Conservation (phyloP, 1,140 invertebrate species). For the Trachymyrmex septentrionalis region DNA sequence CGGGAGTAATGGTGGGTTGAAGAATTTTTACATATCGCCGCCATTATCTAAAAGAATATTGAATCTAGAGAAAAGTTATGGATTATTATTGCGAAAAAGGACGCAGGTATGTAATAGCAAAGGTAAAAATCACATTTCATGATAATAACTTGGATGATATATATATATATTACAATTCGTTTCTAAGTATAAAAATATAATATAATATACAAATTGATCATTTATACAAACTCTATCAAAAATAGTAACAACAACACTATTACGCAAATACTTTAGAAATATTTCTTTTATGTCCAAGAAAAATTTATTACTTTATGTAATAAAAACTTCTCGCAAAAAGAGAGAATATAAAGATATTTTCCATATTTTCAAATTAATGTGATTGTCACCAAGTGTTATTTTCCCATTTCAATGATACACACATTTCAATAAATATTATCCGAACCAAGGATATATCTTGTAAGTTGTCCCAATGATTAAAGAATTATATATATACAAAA, state of each 20-base stretch:
- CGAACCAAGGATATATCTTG: constrained; percentile 16
- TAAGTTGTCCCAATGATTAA: not conserved
- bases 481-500: constrained; percentile 3
- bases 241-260: constrained; percentile 22
- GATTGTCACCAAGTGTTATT: not conserved
- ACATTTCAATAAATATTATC: constrained; percentile 30
- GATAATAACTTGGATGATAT: not conserved
- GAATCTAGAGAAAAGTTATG: not conserved
- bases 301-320: not conserved
- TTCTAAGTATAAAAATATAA: constrained; percentile 46
- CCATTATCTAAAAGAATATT: not conserved
- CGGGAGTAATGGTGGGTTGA: too few species aligned
- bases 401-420: constrained; percentile 19
- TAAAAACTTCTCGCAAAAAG: not conserved
- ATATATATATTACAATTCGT: not conserved
- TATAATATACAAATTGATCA: constrained; percentile 45
- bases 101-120: not conserved
- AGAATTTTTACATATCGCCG: not conserved
- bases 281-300: not conserved
- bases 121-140: constrained; percentile 23
- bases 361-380: constrained; percentile 16
- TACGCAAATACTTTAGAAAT: not conserved
- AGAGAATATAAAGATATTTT: constrained; percentile 8
- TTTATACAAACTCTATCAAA: constrained; percentile 45
- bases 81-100: not conserved